Base-by-base conservation (phyloP, 1,140 invertebrate genomes). In the Trichoplusia ni region DNA sequence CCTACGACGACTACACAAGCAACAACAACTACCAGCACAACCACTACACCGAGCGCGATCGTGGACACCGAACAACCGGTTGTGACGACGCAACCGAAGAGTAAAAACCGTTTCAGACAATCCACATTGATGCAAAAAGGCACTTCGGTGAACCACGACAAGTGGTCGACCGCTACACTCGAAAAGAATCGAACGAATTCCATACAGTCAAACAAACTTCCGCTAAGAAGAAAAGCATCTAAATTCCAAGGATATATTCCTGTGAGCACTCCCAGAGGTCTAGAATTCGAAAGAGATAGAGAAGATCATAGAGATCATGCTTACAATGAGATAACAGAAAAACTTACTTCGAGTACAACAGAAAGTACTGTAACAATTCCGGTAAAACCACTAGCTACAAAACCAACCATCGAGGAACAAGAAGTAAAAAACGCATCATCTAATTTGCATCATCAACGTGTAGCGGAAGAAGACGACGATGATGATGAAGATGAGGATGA, bases 111-210 rank as follows among this genome's bases (percentile, higher is more conserved):
- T 38, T 89, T 86, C 40, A 68, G 86, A 71, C 82, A 86, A 64
- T 89, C 88, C 0, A 89, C 84, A 14, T 61, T 90, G 42, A 75
- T 88, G 61, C 33, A 80, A 19, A 90, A 89, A 69, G 85, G 86
- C 11, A 89, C 86, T 7, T 89, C 86, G 8, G 73, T 86, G 8
- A 89, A 89, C 63, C 86, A 90, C 40, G 88, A 90, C 49, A 84
- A 79, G 67, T 88, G 85, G 86, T 81, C 60, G 47, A 40, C 54
- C 6, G 66, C 47, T 11, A 54, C 47, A 13, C 63, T 62, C 11
- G 75, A 83, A 42, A 82, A 77, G 63, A 82, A 77, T 40, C 73
- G 76, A 66, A 72, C 73, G 11, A 56, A 47, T 13, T 18, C 69
- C 19, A 63, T 69, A 18, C 53, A 65, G 18, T 38, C 66, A n/a